Conservation (phyloP, 2,888 invertebrate genomes). For the Orchesellides sinensis region DNA sequence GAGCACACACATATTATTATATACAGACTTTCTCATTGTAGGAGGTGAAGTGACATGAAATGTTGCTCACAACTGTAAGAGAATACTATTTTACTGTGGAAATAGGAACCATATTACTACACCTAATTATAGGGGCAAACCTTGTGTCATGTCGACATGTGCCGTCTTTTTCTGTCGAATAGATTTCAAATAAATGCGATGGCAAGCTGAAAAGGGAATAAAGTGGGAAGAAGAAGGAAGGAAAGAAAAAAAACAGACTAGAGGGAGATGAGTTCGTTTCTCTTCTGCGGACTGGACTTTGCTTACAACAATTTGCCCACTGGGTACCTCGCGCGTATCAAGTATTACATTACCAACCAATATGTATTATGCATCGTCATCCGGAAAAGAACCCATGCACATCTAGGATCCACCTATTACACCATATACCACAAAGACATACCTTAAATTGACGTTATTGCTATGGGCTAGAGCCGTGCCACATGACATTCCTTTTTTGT, state of each 20-base stretch:
- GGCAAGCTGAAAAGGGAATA: slow-evolving; percentile 28
- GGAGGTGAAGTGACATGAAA: not conserved
- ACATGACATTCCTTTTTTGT: slow-evolving; percentile 34
- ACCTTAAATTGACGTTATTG: slow-evolving; percentile 58
- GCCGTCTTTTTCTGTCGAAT: slow-evolving; percentile 68
- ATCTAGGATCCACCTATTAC: too few relatives aligned
- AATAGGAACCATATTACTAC: slow-evolving; percentile 63
- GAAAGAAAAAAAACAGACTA: not conserved
- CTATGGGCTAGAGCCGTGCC: slow-evolving; percentile 39
- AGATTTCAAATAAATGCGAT: slow-evolving; percentile 61
- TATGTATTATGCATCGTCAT: slow-evolving; percentile 12
- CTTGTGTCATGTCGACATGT: slow-evolving; percentile 70
- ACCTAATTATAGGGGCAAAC: slow-evolving; percentile 71
- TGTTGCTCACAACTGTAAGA: not conserved
- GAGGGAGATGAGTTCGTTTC: slow-evolving; percentile 30
- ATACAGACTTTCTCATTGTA: not conserved
- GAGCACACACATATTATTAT: not conserved
- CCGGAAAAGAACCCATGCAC: slow-evolving; percentile 27
- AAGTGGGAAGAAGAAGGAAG: not conserved
- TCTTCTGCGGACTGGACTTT: slow-evolving; percentile 29
- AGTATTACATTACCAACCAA: slow-evolving; percentile 6
- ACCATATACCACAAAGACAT: slow-evolving; percentile 43
- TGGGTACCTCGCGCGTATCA: slow-evolving; percentile 28
- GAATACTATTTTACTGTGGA: not conserved
- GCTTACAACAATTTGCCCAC: slow-evolving; percentile 47